Evolutionary conservation across 2,888 invertebrate genomes (phyloP).

Genomic region (Protula sp.): DNA sequence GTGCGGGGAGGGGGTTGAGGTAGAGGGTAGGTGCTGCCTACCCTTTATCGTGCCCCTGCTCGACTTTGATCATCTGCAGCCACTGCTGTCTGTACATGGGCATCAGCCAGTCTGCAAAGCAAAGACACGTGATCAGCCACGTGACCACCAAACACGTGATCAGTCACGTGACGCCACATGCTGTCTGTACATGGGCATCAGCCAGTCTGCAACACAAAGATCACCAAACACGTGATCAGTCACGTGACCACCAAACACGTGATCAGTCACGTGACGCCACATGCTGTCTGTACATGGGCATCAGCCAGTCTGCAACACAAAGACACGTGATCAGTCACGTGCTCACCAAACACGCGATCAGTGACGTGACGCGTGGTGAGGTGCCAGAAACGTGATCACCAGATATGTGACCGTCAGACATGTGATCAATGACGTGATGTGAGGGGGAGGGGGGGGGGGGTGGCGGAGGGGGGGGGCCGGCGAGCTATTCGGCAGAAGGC

Average conservation of each 20-base stretch:
- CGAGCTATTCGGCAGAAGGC: too few species aligned
- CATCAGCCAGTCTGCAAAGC: constrained; percentile 60
- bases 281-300: constrained; percentile 63
- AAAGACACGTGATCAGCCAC: not conserved
- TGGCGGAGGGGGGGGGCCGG: too few species aligned
- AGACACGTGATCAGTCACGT: not conserved
- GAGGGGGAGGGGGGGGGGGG: too few species aligned
- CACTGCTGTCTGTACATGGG: constrained; percentile 65
- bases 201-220: constrained; percentile 61
- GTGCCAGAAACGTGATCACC: too few species aligned
- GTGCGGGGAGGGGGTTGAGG: too few species aligned
- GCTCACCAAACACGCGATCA: not conserved
- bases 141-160: not conserved
- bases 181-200: constrained; percentile 60
- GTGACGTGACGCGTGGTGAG: not conserved
- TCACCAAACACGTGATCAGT: not conserved
- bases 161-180: not conserved
- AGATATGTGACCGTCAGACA: constrained; percentile 61
- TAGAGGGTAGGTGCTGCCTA: too few species aligned
- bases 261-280: constrained; percentile 66
- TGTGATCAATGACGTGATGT: constrained; percentile 64
- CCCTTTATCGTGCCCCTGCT: constrained; percentile 68
- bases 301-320: constrained; percentile 59
- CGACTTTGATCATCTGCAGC: constrained; percentile 65
- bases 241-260: constrained; percentile 71